Base-by-base conservation (phyloP, 1,140 invertebrate genomes). In the Sarcophaga bullata region DNA sequence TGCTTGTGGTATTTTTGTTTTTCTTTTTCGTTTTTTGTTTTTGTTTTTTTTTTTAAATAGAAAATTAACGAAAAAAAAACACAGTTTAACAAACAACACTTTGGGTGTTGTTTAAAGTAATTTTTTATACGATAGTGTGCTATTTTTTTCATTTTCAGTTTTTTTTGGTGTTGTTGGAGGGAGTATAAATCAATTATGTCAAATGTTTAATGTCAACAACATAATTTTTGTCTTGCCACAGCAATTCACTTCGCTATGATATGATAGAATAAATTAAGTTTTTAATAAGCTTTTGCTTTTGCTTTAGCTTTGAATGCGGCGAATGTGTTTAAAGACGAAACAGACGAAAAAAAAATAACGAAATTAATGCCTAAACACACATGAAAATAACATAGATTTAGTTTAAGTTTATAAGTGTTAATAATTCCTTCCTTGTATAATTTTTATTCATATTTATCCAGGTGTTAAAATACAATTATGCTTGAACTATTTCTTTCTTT, bases 201-300 rank as follows among this genome's bases (percentile, higher is more conserved):
- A 78, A 78, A 78, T 78, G 75, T 78, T 78, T 78, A 78, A 78
- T 78, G 75, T 78, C 75, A 78, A 78, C 75, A 78, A 78, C 75
- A 78, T 78, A 78, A 78, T 78, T 78, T 78, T 68, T 68, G 17
- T 78, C n/a, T 78, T 13, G 48, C n/a, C 17, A 37, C 25, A 2
- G 48, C 48, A 19, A 50, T 19, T 37, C 25, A 9, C 11, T 19
- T 17, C 48, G 48, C 9, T 11, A 78, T 19, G 25, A 78, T 9
- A 52, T 78, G 17, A 19, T 25, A 68, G 62, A 68, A 78, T 78
- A 78, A 78, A 78, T 78, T 78, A 78, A 50, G 19, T 78, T 78
- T 78, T 78, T 78, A 78, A 78, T 78, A 52, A 78, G 75, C 75
- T 50, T 52, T 25, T 25, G 17, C 17, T 54, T 54, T 72, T 19